Conservation (phyloP, 1,140 invertebrate species). For the Nephila pilipes region DNA sequence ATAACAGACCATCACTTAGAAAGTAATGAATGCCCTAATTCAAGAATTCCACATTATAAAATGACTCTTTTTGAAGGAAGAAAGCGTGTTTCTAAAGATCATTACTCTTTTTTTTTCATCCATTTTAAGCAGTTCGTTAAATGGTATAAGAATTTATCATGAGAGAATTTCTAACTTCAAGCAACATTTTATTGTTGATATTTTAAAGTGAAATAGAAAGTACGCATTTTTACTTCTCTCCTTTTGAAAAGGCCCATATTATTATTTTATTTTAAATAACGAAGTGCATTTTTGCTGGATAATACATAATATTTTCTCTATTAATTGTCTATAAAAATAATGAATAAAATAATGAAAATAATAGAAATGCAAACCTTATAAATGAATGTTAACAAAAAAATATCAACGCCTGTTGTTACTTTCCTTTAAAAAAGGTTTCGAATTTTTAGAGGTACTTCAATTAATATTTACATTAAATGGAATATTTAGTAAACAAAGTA, state of each 20-base stretch:
- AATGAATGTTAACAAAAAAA: no score
- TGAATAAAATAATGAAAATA: no score
- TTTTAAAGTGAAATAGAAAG: neutral
- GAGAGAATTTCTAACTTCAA: neutral
- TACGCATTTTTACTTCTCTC: neutral
- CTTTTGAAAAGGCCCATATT: neutral
- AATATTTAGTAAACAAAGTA: no score
- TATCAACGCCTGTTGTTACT: no score
- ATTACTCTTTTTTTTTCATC: slow-evolving; percentile 31
- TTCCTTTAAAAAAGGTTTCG: no score
- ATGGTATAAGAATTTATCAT: slow-evolving; percentile 18
- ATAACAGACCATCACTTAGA: slow-evolving; percentile 60
- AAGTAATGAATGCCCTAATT: slow-evolving; percentile 63
- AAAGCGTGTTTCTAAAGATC: slow-evolving; percentile 46
- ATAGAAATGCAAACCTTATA: no score
- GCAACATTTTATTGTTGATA: neutral
- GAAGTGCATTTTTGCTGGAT: no score
- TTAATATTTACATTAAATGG: no score
- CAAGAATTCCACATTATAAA: slow-evolving; percentile 31
- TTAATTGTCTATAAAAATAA: no score
- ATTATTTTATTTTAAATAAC: no score
- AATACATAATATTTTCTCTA: no score
- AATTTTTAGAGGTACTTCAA: no score
- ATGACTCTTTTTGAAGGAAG: slow-evolving; percentile 46
- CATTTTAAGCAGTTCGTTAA: slow-evolving; percentile 57